Base-by-base conservation (phyloP, 2,888 invertebrate genomes). In the Reticulitermes lucifugus region DNA sequence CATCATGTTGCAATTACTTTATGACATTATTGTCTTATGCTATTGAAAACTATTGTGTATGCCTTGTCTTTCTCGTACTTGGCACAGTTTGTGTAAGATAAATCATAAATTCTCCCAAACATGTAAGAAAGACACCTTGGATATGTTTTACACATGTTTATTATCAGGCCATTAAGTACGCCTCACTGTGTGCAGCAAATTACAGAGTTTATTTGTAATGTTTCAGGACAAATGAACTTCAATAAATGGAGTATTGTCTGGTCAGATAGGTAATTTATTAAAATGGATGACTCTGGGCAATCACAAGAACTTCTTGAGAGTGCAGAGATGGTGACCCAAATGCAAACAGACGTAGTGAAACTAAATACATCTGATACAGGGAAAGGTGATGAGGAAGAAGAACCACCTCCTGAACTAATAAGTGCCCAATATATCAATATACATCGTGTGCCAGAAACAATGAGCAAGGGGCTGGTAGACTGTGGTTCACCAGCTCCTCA, bases 341-440 rank as follows among this genome's bases (percentile, higher is more conserved):
- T 86, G 77, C 79, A 85, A 10, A 80, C 86, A 46, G 86, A 86
- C 29, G 85, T 86, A 59, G 86, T 86, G 35, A 86, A 86, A 59
- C 65, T 86, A n/a, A 83, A 81, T 59, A 75, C 71, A 73, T n/a
- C 80, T 60, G 79, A 65, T 71, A 70, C 79, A n/a, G n/a, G 85
- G 4, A 86, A 86, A 60, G 82, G 71, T 21, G 85, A 83, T 83
- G 86, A 82, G 25, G 86, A 77, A 9, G 86, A 79, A 7, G 86
- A 85, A 51, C 60, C 85, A 9, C 79, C 85, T 18, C 55, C 84
- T 10, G 86, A 86, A 35, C 65, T 86, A 29, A 85, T 86, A 59
- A 79, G 75, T 83, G 79, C 87, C 25, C 87, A 87, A 29, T 87
- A 86, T 79, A 86, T 87, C 29, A 87, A 86, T 43, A 87, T 87